phyloP scores from a whole-genome alignment of 2,888 invertebrate genomes.

The Pilophorus perplexus region DNA sequence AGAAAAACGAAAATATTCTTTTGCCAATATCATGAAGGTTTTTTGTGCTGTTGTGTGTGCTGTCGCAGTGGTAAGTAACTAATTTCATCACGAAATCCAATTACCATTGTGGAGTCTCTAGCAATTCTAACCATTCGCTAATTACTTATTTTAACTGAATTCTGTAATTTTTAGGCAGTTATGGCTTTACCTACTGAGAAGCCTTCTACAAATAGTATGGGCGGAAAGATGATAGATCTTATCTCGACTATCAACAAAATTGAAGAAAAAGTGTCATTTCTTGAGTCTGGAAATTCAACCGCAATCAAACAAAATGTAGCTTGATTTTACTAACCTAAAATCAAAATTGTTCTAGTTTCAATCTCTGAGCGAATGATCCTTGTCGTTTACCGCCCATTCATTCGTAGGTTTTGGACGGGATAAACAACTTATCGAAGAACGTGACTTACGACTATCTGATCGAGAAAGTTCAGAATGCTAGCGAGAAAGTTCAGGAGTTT shows the following conservation, averaged over 20 bases:
- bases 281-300: background rate
- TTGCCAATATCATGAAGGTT: too few species aligned
- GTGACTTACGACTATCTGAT: conserved; percentile 34
- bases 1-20: too few species aligned
- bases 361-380: background rate
- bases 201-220: background rate
- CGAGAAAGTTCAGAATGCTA: conserved; percentile 18
- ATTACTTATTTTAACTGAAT: too few species aligned
- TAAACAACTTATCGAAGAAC: conserved; percentile 13
- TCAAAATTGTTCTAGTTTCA: background rate
- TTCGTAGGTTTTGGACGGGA: conserved; percentile 2
- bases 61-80: too few species aligned
- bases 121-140: too few species aligned
- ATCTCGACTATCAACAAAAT: conserved; percentile 14
- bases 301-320: background rate
- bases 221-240: background rate
- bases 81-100: too few species aligned
- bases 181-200: too few species aligned
- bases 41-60: too few species aligned
- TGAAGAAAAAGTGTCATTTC: background rate
- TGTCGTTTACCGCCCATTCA: background rate
- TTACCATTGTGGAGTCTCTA: too few species aligned
- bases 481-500: conserved; percentile 31
- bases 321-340: background rate
- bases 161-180: too few species aligned